A percentile compares a stretch with the other conserved stretches of the same genome.
Conservation (phyloP, 2,888 invertebrate species). For the Agonopterix heracliana region DNA sequence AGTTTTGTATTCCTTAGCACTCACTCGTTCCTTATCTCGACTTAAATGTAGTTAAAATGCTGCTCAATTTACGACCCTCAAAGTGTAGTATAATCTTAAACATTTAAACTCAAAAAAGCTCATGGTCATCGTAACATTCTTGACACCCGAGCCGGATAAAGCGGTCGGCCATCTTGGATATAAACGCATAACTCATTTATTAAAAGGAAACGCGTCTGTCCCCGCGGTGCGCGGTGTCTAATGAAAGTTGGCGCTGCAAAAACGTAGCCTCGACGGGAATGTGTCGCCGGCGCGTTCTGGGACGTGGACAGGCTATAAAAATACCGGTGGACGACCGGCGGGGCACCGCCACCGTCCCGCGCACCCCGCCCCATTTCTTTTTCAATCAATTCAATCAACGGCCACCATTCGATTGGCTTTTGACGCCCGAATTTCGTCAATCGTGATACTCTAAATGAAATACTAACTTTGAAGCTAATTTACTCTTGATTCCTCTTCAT, state of each 20-base stretch:
- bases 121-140: constrained; percentile 45
- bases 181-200: constrained; percentile 71
- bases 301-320: constrained; percentile 72
- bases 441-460: constrained; percentile 8
- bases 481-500: background rate
- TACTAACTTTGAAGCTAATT: constrained; percentile 4
- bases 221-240: constrained; percentile 61
- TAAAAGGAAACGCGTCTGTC: constrained; percentile 65
- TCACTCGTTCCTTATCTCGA: background rate
- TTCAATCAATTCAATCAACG: constrained; percentile 71
- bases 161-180: constrained; percentile 61
- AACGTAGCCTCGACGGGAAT: constrained; percentile 67
- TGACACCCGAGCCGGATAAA: constrained; percentile 51
- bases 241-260: constrained; percentile 71
- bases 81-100: constrained; percentile 11
- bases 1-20: no score
- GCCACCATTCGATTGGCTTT: constrained; percentile 56
- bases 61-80: background rate
- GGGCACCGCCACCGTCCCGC: constrained; percentile 28
- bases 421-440: constrained; percentile 23
- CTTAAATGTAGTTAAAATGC: background rate
- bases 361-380: constrained; percentile 60
- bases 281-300: constrained; percentile 70
- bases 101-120: constrained; percentile 29
- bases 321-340: constrained; percentile 51